phyloP scores from a whole-genome alignment of 2,888 invertebrate species.

The Yponomeuta plumbellus region DNA sequence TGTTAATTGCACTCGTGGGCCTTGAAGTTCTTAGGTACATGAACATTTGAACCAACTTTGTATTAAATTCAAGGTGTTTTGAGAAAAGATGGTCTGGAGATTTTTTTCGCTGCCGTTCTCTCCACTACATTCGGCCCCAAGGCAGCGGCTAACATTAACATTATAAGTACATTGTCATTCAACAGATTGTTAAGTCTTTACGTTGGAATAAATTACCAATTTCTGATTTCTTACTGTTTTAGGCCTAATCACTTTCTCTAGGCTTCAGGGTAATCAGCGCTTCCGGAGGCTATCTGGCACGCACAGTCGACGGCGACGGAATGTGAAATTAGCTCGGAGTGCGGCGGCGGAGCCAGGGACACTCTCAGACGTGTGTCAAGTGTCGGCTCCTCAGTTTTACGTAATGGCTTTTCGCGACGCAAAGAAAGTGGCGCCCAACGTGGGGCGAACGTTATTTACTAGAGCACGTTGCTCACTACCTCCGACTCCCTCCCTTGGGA shows the following conservation, averaged over 20 bases:
- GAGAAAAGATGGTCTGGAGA: too few species aligned
- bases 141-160: too few species aligned
- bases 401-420: constrained; percentile 15
- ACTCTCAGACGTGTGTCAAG: constrained; percentile 6
- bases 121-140: too few species aligned
- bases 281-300: background rate
- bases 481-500: too few species aligned
- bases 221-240: background rate
- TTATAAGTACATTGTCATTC: too few species aligned
- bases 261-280: background rate
- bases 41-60: too few species aligned
- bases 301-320: background rate
- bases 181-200: too few species aligned
- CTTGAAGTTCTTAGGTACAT: too few species aligned
- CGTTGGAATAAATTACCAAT: too few species aligned
- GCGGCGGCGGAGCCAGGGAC: background rate
- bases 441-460: constrained; percentile 21
- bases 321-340: background rate
- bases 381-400: constrained; percentile 13
- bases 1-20: too few species aligned
- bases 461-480: background rate
- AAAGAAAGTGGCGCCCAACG: constrained; percentile 29
- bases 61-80: too few species aligned
- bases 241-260: background rate
- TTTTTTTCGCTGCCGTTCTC: too few species aligned